Evolutionary conservation across 2,797 vertebrate genomes (phyloP), one percentile per base, ranked within the genome.

Genomic region (Aselliscus stoliczkanus): DNA sequence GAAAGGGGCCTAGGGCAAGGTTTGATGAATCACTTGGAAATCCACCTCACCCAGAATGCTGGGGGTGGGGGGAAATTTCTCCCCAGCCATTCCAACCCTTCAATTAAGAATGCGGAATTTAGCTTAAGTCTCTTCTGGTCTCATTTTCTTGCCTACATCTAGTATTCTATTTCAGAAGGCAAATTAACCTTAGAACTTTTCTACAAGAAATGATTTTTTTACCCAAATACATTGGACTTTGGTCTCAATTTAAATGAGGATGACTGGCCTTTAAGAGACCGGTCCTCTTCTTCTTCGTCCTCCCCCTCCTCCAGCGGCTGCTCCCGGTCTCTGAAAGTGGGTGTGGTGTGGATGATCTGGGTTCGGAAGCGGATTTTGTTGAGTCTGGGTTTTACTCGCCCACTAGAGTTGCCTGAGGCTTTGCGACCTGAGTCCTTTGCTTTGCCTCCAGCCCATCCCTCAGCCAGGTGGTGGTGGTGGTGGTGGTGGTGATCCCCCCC

Each of bases 211-310:
- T 37, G 54, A 42, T 44, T 97, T 44, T 97, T 97, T 98, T 98
- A 99, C 54, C 99, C 99, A 96, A 99, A 99, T 13, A 99, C 98
- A 42, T 99, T 99, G 20, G 99, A 99, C 95, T 99, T 99, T 0
- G 99, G 99, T 97, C 99, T 99, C 94, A 98, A 94, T 92, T 96
- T 99, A 58, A 98, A 98, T 0, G 98, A 96, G 47, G 97, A 92
- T 3, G 97, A 79, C 27, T 97, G 88, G 81, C 82, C 99, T 52
- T 97, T 98, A 5, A 97, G 23, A 34, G 97, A 13, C 7, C 97
- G 82, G 62, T 98, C 99, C 84, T 96, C 97, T 0, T 99, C 98
- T 29, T 88, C 98, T 29, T 88, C 77, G 0, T 98, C 98, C 1
- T 98, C 98, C 0, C 96, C 76, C n/a, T 98, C 98, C 77, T 98